A percentile compares a stretch with the other conserved stretches of the same genome.
Evolutionary conservation across 2,888 invertebrate genomes (phyloP).

Genomic region (Archaeoteleia sp.): DNA sequence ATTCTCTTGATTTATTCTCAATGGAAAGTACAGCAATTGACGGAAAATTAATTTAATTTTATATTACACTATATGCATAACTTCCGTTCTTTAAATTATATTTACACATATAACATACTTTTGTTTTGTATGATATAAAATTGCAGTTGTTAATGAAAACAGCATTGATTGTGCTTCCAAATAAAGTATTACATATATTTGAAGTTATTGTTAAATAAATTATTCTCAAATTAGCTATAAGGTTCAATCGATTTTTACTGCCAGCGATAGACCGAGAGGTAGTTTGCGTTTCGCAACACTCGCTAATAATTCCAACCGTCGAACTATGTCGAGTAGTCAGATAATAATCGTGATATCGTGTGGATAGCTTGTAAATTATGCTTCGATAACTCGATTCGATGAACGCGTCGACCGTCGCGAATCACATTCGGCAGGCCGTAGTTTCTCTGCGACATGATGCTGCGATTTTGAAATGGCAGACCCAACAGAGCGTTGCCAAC

Average conservation of each 20-base stretch:
- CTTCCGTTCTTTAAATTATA: too few relatives aligned
- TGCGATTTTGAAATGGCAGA: slow-evolving; percentile 8
- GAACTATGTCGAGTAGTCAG: slow-evolving; percentile 17
- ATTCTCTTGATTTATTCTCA: too few relatives aligned
- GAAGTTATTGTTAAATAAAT: too few relatives aligned
- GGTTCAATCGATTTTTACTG: slow-evolving; percentile 35
- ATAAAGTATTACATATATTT: too few relatives aligned
- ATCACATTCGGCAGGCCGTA: slow-evolving; percentile 34
- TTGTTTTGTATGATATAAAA: too few relatives aligned
- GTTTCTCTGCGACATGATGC: slow-evolving; percentile 17
- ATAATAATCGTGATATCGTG: slow-evolving; percentile 35
- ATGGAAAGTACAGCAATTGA: too few relatives aligned
- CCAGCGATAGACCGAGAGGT: neutral
- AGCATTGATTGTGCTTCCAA: too few relatives aligned
- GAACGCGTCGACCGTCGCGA: slow-evolving; percentile 16
- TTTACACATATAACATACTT: too few relatives aligned
- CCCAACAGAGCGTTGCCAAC: slow-evolving; percentile 5
- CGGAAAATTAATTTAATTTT: too few relatives aligned
- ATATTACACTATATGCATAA: too few relatives aligned
- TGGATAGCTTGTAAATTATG: slow-evolving; percentile 42
- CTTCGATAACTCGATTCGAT: slow-evolving; percentile 40
- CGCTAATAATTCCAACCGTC: slow-evolving; percentile 28
- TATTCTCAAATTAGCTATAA: too few relatives aligned
- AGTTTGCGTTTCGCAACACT: slow-evolving; percentile 9
- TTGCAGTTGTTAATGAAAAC: too few relatives aligned